Percentiles rank a stretch among this genome's conserved stretches.
Evolutionary conservation across 2,888 invertebrate species (phyloP).

Genomic region (Harpalus rubripes): DNA sequence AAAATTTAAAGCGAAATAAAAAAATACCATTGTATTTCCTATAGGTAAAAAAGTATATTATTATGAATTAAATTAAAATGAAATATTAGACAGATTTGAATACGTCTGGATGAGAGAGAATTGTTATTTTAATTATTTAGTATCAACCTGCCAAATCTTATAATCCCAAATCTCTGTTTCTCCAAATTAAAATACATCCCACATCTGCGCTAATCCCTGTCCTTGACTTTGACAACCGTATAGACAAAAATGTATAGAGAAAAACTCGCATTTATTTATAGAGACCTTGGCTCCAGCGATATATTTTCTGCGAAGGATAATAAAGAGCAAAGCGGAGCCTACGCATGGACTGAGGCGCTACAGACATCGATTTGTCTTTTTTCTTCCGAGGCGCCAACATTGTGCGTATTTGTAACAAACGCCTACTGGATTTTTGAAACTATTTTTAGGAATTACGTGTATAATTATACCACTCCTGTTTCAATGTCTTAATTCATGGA

Average conservation of each 20-base stretch:
- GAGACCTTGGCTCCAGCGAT: slow-evolving; percentile 37
- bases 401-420: slow-evolving; percentile 61
- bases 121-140: too few relatives aligned
- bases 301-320: slow-evolving; percentile 52
- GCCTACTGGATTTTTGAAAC: slow-evolving; percentile 62
- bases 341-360: slow-evolving; percentile 26
- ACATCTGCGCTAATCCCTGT: slow-evolving; percentile 20
- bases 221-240: slow-evolving; percentile 48
- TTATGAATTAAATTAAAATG: too few relatives aligned
- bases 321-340: slow-evolving; percentile 18
- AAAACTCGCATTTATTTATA: slow-evolving; percentile 18
- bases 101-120: too few relatives aligned
- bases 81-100: too few relatives aligned
- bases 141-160: neutral
- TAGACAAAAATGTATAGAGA: slow-evolving; percentile 28
- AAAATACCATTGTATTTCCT: too few relatives aligned
- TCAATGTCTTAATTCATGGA: slow-evolving; percentile 56
- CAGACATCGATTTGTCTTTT: slow-evolving; percentile 52
- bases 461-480: slow-evolving; percentile 49
- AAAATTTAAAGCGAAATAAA: too few relatives aligned
- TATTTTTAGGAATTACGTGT: slow-evolving; percentile 64
- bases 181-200: slow-evolving; percentile 7
- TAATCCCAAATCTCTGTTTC: neutral
- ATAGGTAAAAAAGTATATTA: too few relatives aligned
- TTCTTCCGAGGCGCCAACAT: slow-evolving; percentile 62